Base-by-base conservation (phyloP, 2,797 vertebrate species). In the Tenualosa thibaudeaui region DNA sequence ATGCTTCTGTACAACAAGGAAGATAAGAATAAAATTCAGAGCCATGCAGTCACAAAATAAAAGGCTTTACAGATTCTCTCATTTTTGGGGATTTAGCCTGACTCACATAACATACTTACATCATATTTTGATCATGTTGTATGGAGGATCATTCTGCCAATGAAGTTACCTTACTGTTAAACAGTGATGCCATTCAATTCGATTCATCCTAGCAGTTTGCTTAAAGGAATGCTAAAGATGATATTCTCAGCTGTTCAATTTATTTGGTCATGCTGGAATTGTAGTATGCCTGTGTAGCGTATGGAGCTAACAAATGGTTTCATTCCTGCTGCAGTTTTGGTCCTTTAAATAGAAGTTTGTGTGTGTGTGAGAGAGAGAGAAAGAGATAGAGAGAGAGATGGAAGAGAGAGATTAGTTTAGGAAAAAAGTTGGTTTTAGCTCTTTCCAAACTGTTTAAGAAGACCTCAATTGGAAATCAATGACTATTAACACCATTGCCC, bases 391-490 rank as follows among this genome's bases (percentile, higher is more conserved):
- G 50, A 51, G 50, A 51, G 50, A 51, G 50, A 51, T 9, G 10
- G 50, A 51, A 51, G 8, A 51, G 50, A 50, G 8, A 7, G 40
- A 78, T 78, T 78, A 22, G 37, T 78, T 78, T 75, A n/a, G 22
- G 19, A 75, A 46, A 78, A 46, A 26, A 75, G 68, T 75, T 43
- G 43, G 13, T 75, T 75, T 75, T 40, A 75, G 68, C 31, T 75
- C 68, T 75, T 75, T 75, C 68, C 68, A 75, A 78, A 43, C 37
- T 46, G 71, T 78, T 78, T 78, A 78, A 78, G 71, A 78, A 43
- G 37, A 78, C 71, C 71, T 78, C 71, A 78, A 78, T 78, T 78
- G 71, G 71, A 46, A 78, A 78, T 78, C 71, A 46, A 78, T 78
- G 5, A 43, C 40, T 78, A 46, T 78, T 78, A 78, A 22, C 19